A percentile compares a stretch with the other conserved stretches of the same genome.
phyloP scores from a whole-genome alignment of 2,113 vertebrate genomes.

The Dolichotis patagonum region DNA sequence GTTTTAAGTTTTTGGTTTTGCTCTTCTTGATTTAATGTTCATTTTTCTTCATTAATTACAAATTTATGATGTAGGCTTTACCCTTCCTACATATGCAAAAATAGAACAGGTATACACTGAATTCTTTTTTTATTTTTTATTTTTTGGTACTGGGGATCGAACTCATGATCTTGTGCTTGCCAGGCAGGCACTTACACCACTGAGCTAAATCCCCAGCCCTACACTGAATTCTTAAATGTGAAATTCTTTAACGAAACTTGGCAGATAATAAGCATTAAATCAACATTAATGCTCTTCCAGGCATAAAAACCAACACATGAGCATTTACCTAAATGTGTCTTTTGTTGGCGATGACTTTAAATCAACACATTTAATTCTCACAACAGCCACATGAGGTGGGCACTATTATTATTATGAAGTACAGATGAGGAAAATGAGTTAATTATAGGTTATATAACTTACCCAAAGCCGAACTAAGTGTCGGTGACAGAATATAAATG shows the following conservation, averaged over 20 bases:
- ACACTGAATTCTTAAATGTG: not conserved
- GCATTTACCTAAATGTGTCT: conserved; percentile 23
- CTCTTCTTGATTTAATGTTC: not conserved
- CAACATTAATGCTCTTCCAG: not conserved
- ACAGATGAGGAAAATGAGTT: conserved; percentile 1
- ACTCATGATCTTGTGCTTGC: no score
- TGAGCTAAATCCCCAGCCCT: no score
- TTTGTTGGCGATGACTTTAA: conserved; percentile 27
- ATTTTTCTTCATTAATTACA: not conserved
- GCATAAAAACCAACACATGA: not conserved
- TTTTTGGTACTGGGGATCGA: no score
- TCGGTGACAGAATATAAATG: conserved; percentile 4
- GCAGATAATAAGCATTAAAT: not conserved
- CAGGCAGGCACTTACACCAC: no score
- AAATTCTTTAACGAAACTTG: not conserved
- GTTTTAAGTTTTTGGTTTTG: not conserved
- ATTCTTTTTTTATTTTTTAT: no score
- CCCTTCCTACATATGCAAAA: not conserved
- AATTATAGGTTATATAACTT: not conserved
- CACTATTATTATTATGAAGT: not conserved
- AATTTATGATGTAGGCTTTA: not conserved
- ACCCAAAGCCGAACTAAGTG: not conserved
- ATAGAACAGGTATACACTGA: not conserved
- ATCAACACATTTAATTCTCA: conserved; percentile 34
- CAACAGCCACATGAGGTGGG: not conserved